Evolutionary conservation across 2,888 invertebrate genomes (phyloP), one percentile per base, ranked within the genome.

Genomic region (Miltochrista miniata): DNA sequence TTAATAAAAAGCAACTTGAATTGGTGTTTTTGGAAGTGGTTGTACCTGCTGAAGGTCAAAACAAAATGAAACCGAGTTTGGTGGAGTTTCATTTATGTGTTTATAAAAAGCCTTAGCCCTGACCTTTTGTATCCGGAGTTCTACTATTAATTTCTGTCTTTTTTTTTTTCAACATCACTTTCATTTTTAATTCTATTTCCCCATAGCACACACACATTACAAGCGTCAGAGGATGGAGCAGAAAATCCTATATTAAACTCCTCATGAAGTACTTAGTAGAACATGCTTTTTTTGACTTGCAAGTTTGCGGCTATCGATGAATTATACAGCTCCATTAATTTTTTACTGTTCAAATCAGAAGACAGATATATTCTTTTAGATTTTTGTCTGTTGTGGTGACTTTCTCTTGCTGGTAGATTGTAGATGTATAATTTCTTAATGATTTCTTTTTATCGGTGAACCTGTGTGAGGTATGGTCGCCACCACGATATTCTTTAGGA

Each of bases 161-260:
- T n/a, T 9, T 12, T n/a, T 40, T 30, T 9, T 40, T 30, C 47
- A 48, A 41, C 41, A 43, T 64, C 50, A 34, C 42, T 52, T 49
- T 50, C 51, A 31, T 31, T 48, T 68, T 64, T 69, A 30, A 13
- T 59, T 57, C 59, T 51, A 40, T 66, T 59, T 45, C 34, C 38
- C 41, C 50, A 44, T 45, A 61, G 52, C 18, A 43, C 58, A 52
- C 66, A 70, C 9, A 49, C 48, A 40, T 52, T 61, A 54, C 72
- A 74, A 33, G 43, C 60, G 54, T 73, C 69, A 44, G 59, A 54
- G 15, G 70, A 56, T 13, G 68, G 74, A 33, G 57, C 48, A 13
- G 50, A 58, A 51, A 74, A 72, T 41, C 72, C 73, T 39, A 74
- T 60, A 57, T 73, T 72, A 54, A 64, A 61, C 42, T 61, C 61